A percentile compares a stretch with the other conserved stretches of the same genome.
Conservation (phyloP, 1,140 invertebrate genomes). For the Conus betulinus region DNA sequence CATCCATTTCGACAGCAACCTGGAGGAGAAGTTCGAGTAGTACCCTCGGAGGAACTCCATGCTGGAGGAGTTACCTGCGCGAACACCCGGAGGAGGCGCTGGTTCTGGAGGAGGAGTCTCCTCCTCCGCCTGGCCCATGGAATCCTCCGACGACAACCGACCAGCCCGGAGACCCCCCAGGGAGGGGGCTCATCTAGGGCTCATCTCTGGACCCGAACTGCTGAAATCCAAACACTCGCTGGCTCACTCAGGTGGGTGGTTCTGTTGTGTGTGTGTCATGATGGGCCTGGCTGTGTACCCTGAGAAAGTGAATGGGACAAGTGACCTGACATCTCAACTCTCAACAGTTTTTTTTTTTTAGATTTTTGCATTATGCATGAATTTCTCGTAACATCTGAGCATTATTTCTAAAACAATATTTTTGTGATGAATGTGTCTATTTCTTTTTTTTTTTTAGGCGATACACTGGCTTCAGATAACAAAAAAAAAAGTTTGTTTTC, state of each 20-base stretch:
- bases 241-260: slow-evolving; percentile 39
- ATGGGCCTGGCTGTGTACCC: too few species aligned
- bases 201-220: slow-evolving; percentile 17
- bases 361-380: too few species aligned
- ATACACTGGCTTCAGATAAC: too few species aligned
- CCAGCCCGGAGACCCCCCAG: slow-evolving; percentile 21
- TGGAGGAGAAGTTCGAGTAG: slow-evolving; percentile 57
- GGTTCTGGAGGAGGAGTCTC: slow-evolving; percentile 42
- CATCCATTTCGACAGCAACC: slow-evolving; percentile 53
- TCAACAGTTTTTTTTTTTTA: too few species aligned
- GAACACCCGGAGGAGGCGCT: slow-evolving; percentile 54
- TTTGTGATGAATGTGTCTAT: too few species aligned
- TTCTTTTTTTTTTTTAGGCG: too few species aligned
- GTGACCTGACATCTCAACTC: too few species aligned
- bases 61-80: slow-evolving; percentile 50
- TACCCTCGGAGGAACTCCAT: slow-evolving; percentile 53
- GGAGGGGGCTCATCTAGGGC: slow-evolving; percentile 22
- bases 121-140: background rate
- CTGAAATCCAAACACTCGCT: slow-evolving; percentile 55
- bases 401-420: too few species aligned
- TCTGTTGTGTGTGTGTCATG: too few species aligned
- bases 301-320: too few species aligned
- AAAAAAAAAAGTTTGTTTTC: too few species aligned
- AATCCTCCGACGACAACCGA: slow-evolving; percentile 49
- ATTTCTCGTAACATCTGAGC: too few species aligned